phyloP scores from a whole-genome alignment of 2,888 invertebrate genomes.

The Coelogynopora nodosa region DNA sequence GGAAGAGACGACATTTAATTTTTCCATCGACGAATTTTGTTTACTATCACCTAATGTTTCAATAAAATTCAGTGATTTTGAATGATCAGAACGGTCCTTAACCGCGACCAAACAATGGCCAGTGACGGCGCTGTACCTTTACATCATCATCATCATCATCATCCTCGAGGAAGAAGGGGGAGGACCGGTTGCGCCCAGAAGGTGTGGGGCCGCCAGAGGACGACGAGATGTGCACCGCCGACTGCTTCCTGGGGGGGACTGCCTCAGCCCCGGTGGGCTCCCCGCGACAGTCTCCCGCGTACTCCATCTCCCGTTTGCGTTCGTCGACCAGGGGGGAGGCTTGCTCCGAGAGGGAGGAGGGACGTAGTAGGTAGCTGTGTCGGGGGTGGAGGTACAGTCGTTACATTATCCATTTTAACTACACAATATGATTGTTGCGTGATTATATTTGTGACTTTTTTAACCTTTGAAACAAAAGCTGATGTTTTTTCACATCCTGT shows the following conservation, averaged over 20 bases:
- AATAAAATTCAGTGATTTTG: too few species aligned
- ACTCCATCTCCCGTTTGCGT: conserved; percentile 50
- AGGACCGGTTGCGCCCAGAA: background rate
- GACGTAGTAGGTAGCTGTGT: conserved; percentile 84
- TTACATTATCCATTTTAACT: conserved; percentile 51
- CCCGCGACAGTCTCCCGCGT: background rate
- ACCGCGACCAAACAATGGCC: too few species aligned
- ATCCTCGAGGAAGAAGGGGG: background rate
- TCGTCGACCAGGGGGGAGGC: conserved; percentile 59
- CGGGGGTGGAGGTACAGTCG: too few species aligned
- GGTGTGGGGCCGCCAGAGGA: background rate
- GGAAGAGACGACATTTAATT: too few species aligned
- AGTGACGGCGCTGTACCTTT: too few species aligned
- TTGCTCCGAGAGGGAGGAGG: conserved; percentile 73
- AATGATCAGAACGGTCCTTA: too few species aligned
- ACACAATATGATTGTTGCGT: conserved; percentile 23
- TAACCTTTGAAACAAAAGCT: too few species aligned
- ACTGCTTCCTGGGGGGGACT: too few species aligned
- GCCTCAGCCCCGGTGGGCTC: background rate
- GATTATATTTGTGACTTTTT: too few species aligned
- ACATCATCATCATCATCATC: background rate
- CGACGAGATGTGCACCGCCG: background rate
- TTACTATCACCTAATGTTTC: too few species aligned
- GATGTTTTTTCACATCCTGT: too few species aligned
- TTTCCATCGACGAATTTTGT: too few species aligned